Base-by-base conservation (phyloP, 2,888 invertebrate genomes). In the Drosophila bunnanda region DNA sequence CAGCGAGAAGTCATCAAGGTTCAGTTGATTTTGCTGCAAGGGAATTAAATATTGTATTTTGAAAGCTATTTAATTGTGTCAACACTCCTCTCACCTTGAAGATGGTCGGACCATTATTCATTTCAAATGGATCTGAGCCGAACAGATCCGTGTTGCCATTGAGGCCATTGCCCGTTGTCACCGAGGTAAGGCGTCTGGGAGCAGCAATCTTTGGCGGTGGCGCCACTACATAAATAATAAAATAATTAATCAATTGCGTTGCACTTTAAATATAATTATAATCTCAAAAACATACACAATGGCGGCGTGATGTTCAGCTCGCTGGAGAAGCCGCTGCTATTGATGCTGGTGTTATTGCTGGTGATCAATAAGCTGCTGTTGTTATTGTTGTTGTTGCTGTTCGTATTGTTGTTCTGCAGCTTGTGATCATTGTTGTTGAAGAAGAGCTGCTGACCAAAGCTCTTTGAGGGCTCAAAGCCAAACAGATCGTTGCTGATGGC, bases 1-100 rank as follows among this genome's bases (percentile, higher is more conserved):
- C 93, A 98, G 93, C 82, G 97, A 97, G 93, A 98, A 98, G 93
- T 98, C 98, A 92, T 98, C 98, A 91, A 92, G 89, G 75, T 90
- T 90, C 39, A 90, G 81, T 73, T 91, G 91, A 93, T 96, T 97
- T 98, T 98, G 67, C 61, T 74, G 20, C 6, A 60, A 54, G 10
- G 15, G 0, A 15, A 12, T n/a, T 13, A 4, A 30, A 12, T 10
- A 4, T 22, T 9, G 15, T 4, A 22, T 20, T 2, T 17, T 4
- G 0, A 13, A 4, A n/a, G 13, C 5, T 5, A 25, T 10, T n/a
- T 15, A 20, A 13, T 22, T 22, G 8, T 3, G 6, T 15, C 10
- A 12, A 30, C 28, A 30, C 43, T 15, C 20, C 1, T 4, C 55
- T 87, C 68, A 92, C 92, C 85, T 92, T 91, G 77, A 92, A 92